These are phyloP conservation scores for Marisa cornuarietis DNA, from an alignment of 1,140 invertebrate species.

Conservation along the genomic window DNA sequence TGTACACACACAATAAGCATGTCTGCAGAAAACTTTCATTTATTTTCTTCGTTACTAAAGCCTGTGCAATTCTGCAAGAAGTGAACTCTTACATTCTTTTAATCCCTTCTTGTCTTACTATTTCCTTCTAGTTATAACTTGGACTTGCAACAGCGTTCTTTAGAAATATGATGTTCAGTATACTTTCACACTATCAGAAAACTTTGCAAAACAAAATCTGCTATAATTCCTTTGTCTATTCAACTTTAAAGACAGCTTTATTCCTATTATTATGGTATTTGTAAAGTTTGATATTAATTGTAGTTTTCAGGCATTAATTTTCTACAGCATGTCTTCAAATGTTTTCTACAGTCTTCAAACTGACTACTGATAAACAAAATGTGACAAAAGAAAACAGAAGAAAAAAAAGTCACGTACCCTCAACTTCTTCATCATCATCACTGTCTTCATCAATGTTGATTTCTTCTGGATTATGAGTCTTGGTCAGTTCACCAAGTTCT, in stretches of 20 bases:
- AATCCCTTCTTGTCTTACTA: not conserved
- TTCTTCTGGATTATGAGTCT: constrained; percentile 91
- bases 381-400: not conserved
- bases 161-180: no score
- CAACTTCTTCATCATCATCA: constrained; percentile 65
- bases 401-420: constrained; percentile 54
- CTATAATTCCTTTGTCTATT: no score
- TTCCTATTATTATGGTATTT: no score
- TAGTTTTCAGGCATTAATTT: not conserved
- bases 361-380: not conserved
- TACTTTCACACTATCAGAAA: no score
- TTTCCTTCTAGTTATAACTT: no score
- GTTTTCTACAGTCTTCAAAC: constrained; percentile 11
- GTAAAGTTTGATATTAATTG: not conserved
- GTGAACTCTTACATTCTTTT: constrained; percentile 16
- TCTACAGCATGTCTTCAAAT: not conserved
- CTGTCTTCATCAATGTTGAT: constrained; percentile 80
- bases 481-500: constrained; percentile 74
- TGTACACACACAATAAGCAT: not conserved
- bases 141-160: no score
- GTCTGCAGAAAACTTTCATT: not conserved
- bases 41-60: not conserved
- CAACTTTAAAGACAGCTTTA: no score
- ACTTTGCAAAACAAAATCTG: not conserved
- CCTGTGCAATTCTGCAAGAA: not conserved